Evolutionary conservation across 2,888 invertebrate species (phyloP).

Genomic region (Parochlus steinenii): DNA sequence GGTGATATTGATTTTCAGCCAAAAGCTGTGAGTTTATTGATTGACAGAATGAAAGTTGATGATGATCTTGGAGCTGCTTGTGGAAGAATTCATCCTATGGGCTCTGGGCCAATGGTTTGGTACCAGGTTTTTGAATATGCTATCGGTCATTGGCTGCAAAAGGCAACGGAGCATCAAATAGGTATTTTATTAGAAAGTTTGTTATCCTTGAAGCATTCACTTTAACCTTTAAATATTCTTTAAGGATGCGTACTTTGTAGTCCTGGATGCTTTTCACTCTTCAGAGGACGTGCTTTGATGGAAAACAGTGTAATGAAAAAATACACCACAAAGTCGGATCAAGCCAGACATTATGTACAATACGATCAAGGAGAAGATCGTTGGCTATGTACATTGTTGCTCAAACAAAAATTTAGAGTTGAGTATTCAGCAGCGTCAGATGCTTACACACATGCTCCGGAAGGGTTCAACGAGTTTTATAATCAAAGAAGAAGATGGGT

Average conservation of each 20-base stretch:
- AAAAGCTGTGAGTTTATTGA: conserved; percentile 54
- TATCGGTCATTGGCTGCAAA: conserved; percentile 85
- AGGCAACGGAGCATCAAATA: conserved; percentile 79
- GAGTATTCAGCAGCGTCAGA: conserved; percentile 87
- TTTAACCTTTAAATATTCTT: too few relatives aligned
- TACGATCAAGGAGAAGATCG: conserved; percentile 95
- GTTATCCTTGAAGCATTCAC: too few relatives aligned
- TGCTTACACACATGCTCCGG: conserved; percentile 87
- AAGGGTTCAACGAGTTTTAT: conserved; percentile 82
- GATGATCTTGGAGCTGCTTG: conserved; percentile 70
- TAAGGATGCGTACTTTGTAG: conserved; percentile 78
- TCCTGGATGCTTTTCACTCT: conserved; percentile 84
- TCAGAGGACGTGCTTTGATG: conserved; percentile 77
- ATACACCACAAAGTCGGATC: conserved; percentile 61
- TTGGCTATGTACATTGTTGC: conserved; percentile 82
- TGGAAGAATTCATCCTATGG: conserved; percentile 78
- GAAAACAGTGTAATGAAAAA: conserved; percentile 78
- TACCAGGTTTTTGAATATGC: conserved; percentile 83
- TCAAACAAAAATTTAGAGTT: conserved; percentile 81
- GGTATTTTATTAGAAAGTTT: too few relatives aligned
- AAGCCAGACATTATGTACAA: conserved; percentile 75
- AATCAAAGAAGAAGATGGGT: conserved; percentile 92
- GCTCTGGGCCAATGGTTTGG: conserved; percentile 68
- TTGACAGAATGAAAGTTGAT: conserved; percentile 77
- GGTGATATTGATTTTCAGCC: conserved; percentile 84